These are phyloP conservation scores for Zaprionus kolodkinae DNA, from an alignment of 1,140 invertebrate genomes.

Conservation along the genomic window DNA sequence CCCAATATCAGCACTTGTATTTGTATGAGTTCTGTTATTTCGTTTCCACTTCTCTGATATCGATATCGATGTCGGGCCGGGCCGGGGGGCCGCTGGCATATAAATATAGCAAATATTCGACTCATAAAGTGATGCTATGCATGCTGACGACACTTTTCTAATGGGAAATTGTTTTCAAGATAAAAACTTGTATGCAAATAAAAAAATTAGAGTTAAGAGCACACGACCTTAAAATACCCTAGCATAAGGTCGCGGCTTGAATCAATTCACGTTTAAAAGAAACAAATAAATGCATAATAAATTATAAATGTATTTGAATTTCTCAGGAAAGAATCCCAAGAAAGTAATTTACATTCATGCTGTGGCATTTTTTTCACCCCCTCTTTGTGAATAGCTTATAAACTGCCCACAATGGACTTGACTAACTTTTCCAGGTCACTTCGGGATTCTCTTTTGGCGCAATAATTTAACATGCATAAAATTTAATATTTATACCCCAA, in stretches of 20 bases:
- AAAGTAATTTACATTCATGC: neutral
- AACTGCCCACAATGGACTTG: neutral
- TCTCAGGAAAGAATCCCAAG: too few species aligned
- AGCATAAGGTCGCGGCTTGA: too few species aligned
- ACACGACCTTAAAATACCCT: neutral
- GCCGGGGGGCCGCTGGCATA: neutral
- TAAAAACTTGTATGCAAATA: neutral
- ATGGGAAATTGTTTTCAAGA: slow-evolving; percentile 6
- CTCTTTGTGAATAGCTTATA: neutral
- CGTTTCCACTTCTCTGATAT: slow-evolving; percentile 25
- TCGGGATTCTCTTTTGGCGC: slow-evolving; percentile 20
- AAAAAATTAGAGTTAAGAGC: neutral
- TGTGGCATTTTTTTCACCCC: neutral
- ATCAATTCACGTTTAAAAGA: too few species aligned
- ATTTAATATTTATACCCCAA: slow-evolving; percentile 30
- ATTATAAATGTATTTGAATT: too few species aligned
- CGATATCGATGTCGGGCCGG: slow-evolving; percentile 27
- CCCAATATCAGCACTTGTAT: slow-evolving; percentile 35
- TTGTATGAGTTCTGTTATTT: slow-evolving; percentile 27
- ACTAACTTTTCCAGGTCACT: slow-evolving; percentile 13
- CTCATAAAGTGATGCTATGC: neutral
- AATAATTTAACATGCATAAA: slow-evolving; percentile 24
- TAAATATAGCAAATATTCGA: slow-evolving; percentile 9
- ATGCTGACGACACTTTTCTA: slow-evolving; percentile 2
- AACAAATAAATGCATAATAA: too few species aligned